Conservation (phyloP, 2,797 vertebrate genomes). For the Alcedo atthis region DNA sequence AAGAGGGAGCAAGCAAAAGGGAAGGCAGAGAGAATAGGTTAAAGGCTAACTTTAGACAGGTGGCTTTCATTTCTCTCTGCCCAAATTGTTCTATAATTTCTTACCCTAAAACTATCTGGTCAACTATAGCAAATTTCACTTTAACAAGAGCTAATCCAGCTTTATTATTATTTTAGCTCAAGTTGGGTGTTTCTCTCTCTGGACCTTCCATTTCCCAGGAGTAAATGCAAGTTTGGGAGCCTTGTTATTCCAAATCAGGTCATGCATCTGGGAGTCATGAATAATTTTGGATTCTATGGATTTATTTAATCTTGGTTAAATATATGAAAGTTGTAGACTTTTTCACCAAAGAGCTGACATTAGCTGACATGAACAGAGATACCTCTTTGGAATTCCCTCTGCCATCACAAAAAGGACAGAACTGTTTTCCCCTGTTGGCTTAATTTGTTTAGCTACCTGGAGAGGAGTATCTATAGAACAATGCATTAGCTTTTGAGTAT, state of each 20-base stretch:
- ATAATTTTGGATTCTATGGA: neutral
- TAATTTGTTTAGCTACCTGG: neutral
- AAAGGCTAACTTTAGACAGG: constrained; percentile 69
- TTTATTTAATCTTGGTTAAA: neutral
- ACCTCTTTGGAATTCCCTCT: neutral
- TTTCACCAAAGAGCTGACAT: neutral
- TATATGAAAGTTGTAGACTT: neutral
- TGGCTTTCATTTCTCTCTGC: constrained; percentile 70
- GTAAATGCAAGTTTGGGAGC: constrained; percentile 15
- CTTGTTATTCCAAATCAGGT: neutral
- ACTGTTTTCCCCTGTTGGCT: neutral
- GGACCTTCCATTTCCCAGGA: neutral
- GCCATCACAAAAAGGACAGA: neutral
- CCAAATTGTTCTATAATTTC: constrained; percentile 55
- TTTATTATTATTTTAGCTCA: constrained; percentile 18
- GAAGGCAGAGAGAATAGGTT: constrained; percentile 61
- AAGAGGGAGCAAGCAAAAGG: constrained; percentile 53
- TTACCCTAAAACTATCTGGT: constrained; percentile 53
- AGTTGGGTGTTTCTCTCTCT: neutral
- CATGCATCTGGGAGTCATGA: neutral
- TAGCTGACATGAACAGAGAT: neutral
- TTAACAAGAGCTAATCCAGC: constrained; percentile 32
- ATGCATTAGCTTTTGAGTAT: neutral
- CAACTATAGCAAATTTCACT: constrained; percentile 53
- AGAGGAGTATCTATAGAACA: neutral